These are phyloP conservation scores for Anastrepha obliqua DNA, from an alignment of 1,140 invertebrate species.

Conservation along the genomic window DNA sequence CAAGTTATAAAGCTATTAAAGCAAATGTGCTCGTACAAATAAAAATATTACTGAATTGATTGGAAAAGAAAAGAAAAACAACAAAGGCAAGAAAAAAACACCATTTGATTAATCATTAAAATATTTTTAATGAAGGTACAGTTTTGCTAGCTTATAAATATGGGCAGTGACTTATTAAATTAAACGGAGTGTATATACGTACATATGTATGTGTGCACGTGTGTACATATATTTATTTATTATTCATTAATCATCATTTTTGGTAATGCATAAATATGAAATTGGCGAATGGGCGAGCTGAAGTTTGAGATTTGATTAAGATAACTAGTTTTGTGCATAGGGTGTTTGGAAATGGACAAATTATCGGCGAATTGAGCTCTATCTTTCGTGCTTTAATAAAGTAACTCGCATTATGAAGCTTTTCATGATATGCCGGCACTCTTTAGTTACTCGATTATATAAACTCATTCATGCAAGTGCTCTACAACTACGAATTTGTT, in stretches of 20 bases:
- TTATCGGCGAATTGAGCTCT: no score
- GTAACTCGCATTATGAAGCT: no score
- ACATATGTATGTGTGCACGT: neutral
- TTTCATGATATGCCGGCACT: no score
- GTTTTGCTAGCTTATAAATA: conserved; percentile 8
- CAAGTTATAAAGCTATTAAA: conserved; percentile 40
- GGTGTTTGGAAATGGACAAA: no score
- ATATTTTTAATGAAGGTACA: neutral
- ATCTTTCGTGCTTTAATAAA: no score
- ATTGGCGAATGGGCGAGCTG: neutral
- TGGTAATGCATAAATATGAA: neutral
- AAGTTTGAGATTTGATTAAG: neutral
- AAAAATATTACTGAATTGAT: neutral
- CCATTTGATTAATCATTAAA: conserved; percentile 16
- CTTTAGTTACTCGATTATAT: no score
- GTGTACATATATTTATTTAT: neutral
- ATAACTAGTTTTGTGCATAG: no score
- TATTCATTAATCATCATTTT: conserved; percentile 26
- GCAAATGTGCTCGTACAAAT: neutral
- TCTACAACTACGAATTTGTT: no score
- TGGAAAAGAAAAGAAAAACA: neutral
- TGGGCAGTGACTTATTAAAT: neutral
- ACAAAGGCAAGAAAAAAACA: neutral
- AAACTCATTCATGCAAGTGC: no score
- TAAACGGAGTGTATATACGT: neutral